phyloP scores from a whole-genome alignment of 1,140 invertebrate species.

The Glossosoma conforme region DNA sequence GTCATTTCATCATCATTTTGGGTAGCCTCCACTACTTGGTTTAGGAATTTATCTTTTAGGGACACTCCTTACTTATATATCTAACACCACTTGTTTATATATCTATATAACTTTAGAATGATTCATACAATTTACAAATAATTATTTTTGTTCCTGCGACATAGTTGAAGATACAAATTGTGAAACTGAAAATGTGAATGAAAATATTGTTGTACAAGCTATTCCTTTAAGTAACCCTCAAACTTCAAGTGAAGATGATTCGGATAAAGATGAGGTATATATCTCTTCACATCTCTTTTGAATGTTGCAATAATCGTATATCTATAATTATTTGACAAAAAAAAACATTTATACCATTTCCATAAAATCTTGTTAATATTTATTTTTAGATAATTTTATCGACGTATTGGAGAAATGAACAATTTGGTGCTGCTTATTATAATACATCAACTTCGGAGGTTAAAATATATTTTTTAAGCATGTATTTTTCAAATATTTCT shows the following conservation, averaged over 20 bases:
- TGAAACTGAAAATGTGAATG: constrained; percentile 1
- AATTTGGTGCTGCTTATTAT: constrained; percentile 65
- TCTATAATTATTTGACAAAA: not conserved
- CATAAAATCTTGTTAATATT: not conserved
- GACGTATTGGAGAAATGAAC: constrained; percentile 45
- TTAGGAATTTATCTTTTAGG: no score
- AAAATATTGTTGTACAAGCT: constrained; percentile 7
- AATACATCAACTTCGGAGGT: constrained; percentile 59
- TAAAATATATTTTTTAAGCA: not conserved
- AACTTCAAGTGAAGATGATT: constrained; percentile 36
- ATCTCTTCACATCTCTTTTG: not conserved
- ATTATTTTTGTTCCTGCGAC: no score
- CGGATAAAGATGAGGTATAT: constrained; percentile 38
- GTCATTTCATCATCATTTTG: no score
- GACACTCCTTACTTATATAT: no score
- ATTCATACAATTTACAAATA: no score
- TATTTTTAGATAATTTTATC: constrained; percentile 40
- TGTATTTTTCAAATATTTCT: constrained; percentile 21
- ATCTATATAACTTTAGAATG: no score
- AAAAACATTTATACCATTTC: no score
- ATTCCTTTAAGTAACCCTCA: constrained; percentile 25
- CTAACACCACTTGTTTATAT: no score
- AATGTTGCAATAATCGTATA: not conserved
- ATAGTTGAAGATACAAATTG: not conserved
- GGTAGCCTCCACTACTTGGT: no score